Evolutionary conservation across 1,140 invertebrate species (phyloP), one percentile per base, ranked within the genome.

Genomic region (Ceratosolen fusciceps): DNA sequence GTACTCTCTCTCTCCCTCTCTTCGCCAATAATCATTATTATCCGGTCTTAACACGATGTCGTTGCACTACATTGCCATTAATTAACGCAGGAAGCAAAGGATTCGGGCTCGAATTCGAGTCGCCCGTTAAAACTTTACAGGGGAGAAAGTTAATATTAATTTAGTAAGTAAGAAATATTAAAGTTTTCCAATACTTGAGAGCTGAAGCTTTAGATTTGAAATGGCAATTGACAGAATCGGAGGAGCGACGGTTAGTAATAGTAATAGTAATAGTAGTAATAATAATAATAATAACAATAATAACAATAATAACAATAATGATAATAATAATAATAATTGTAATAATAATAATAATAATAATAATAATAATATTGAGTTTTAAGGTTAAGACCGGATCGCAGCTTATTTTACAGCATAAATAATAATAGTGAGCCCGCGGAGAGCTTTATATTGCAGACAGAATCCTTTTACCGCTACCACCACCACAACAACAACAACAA

Each of bases 381-480:
- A n/a, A 74, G 49, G 43, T 72, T 79, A 73, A 79, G 70, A 79
- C 34, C 56, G 70, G 58, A 74, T 74, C 39, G 58, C 70, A 79
- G 26, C 29, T 54, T 34, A 77, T 71, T 43, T 37, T 52, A 65
- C 54, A 79, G 77, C 70, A 74, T 73, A 73, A 73, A 54, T 73
- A 65, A 52, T 52, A 70, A n/a, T 8, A 79, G 21, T 73, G 43
- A 73, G 76, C 39, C 54, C 67, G 39, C 76, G 54, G 54, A 43
- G 76, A 72, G 68, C 76, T 71, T 71, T 71, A 49, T 62, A 34
- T 68, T 62, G 47, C 70, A 79, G 47, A 73, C 67, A 73, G 43
- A 76, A 52, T 60, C 60, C 29, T 68, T 80, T 65, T 80, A 77
- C 68, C 68, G 68, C 74, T 67, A 77, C 79, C 79, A 80, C 68